Base-by-base conservation (phyloP, 2,797 vertebrate genomes). In the Pangasius larnaudii region DNA sequence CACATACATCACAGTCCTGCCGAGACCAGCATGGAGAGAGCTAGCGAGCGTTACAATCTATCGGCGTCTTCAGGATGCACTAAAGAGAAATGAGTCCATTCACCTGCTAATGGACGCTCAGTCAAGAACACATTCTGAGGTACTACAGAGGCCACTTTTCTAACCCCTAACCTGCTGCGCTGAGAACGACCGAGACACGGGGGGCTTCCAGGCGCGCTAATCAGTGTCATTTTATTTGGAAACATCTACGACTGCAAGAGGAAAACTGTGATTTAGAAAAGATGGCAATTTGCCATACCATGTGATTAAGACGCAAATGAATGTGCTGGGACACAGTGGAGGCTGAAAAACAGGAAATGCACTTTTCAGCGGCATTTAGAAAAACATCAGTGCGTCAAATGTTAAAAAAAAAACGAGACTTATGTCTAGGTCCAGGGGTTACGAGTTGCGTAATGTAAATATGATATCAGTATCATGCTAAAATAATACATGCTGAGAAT, bases 1-100 rank as follows among this genome's bases (percentile, higher is more conserved):
- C 88, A 87, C 78, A 88, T 71, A 87, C 75, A 87, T 88, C 71
- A 86, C 87, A 90, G 75, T 72, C 13, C 71, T 82, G 72, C 87
- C 49, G 74, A 88, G 87, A 89, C 81, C 61, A 22, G 49, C 18
- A 7, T 18, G 13, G 30, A 69, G n/a, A 84, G 81, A 51, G n/a
- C 18, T 9, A 6, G 65, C 5, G 2, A 58, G 65, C 49, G 1
- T 53, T 36, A 36, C 24, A 39, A 42, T n/a, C 22, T 22, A 72
- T 39, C 33, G 7, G 46, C 11, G 42, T 36, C 22, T 85, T 75
- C 67, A 58, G 79, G 42, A 86, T 46, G 79, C 80, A 85, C 63
- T 39, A 59, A 82, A 86, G 85, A 79, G 30, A 56, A 56, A 81
- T 13, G 36, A 61, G 36, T 81, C 56, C 5, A 24, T 27, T 59